These are phyloP conservation scores for Mystacornis crossleyi DNA, from an alignment of 2,113 vertebrate species.

Conservation along the genomic window DNA sequence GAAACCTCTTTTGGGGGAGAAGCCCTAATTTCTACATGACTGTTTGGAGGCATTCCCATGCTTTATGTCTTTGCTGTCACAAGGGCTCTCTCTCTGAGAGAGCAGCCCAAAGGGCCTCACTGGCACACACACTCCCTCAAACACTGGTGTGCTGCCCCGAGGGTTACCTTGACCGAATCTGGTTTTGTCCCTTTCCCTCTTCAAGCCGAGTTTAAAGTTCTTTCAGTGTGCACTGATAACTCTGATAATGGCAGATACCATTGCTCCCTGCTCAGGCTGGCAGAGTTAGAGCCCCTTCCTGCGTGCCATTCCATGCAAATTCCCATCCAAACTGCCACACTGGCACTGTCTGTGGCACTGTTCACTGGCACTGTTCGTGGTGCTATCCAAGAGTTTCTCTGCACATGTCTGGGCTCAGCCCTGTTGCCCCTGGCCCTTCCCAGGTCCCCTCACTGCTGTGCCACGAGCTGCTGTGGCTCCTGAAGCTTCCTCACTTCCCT, in stretches of 20 bases:
- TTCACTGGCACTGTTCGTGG: background rate
- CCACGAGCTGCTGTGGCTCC: background rate
- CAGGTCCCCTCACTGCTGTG: background rate
- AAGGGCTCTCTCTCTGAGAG: background rate
- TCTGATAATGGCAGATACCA: background rate
- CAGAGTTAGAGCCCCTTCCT: background rate
- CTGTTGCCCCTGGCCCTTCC: background rate
- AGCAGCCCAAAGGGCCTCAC: background rate
- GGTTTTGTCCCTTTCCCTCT: background rate
- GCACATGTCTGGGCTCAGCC: rapidly evolving
- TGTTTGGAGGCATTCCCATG: background rate
- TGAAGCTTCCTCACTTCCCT: background rate
- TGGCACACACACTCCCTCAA: background rate
- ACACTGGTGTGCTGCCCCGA: background rate
- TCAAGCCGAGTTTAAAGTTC: background rate
- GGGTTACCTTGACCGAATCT: rapidly evolving
- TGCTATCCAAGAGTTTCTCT: background rate
- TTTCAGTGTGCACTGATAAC: background rate
- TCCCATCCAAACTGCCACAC: background rate
- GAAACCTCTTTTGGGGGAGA: background rate
- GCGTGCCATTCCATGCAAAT: background rate
- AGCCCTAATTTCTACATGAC: background rate
- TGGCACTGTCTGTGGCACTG: background rate
- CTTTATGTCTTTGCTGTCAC: background rate
- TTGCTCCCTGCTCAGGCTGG: background rate